These are phyloP conservation scores for Apomyelois bistriatella DNA, from an alignment of 2,888 invertebrate genomes.

Conservation along the genomic window DNA sequence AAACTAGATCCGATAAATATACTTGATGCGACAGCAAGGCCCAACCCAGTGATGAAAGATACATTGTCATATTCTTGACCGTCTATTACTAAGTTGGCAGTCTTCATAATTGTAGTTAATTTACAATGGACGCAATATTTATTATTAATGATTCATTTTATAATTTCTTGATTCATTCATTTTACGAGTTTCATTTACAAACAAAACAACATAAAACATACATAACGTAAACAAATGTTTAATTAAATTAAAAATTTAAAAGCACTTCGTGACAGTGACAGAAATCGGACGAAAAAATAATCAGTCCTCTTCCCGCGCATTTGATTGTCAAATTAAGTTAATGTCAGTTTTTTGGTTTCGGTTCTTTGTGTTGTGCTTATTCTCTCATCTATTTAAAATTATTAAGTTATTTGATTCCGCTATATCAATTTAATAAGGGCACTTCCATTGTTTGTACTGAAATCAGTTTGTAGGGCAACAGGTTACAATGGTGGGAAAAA, in stretches of 20 bases:
- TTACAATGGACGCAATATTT: not conserved
- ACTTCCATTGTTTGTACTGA: no score
- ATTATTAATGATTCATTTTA: no score
- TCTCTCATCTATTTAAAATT: no score
- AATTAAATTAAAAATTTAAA: no score
- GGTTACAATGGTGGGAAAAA: constrained; percentile 63
- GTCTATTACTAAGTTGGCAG: constrained; percentile 28
- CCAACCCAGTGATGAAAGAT: constrained; percentile 85
- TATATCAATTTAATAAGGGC: no score
- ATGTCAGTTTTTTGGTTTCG: not conserved
- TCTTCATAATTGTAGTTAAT: constrained; percentile 29
- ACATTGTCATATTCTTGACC: constrained; percentile 31
- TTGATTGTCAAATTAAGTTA: constrained; percentile 6
- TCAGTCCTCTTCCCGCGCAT: not conserved
- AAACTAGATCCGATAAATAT: constrained; percentile 94
- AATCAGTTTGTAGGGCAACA: not conserved
- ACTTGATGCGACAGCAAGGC: constrained; percentile 88
- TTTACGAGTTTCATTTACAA: no score
- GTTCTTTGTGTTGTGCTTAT: not conserved
- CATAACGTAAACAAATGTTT: no score
- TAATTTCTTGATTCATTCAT: not conserved
- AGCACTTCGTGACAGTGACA: no score
- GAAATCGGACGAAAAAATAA: not conserved
- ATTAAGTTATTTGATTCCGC: no score
- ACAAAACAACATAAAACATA: not conserved